phyloP scores from a whole-genome alignment of 1,140 invertebrate species.

The Hycleus phaleratus region DNA sequence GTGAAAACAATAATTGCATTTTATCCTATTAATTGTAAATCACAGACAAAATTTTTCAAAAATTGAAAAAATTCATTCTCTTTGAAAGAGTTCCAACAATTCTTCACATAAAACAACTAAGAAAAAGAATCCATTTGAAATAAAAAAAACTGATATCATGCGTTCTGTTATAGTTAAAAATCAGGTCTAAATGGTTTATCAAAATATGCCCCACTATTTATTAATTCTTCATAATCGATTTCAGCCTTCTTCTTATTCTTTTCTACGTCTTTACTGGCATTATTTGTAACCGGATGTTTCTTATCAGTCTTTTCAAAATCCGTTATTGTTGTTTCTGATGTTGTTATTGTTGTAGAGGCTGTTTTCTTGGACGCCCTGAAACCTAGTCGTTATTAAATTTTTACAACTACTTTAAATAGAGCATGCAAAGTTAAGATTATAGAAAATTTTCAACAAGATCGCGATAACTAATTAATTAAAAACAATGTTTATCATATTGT shows the following conservation, averaged over 20 bases:
- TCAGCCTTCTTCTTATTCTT: neutral
- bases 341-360: neutral
- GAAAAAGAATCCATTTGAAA: too few relatives aligned
- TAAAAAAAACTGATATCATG: neutral
- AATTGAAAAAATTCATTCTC: conserved; percentile 5
- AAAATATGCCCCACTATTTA: conserved; percentile 7
- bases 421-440: too few relatives aligned
- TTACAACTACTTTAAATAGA: neutral
- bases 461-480: too few relatives aligned
- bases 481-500: too few relatives aligned
- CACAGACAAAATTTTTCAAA: conserved; percentile 13
- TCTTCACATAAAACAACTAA: neutral
- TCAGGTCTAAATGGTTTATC: conserved; percentile 12
- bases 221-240: conserved; percentile 5
- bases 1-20: conserved; percentile 1
- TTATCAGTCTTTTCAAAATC: too few relatives aligned
- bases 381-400: conserved; percentile 9
- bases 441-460: too few relatives aligned
- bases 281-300: too few relatives aligned
- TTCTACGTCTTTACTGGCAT: too few relatives aligned
- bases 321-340: neutral
- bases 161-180: conserved; percentile 2
- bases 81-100: neutral
- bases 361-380: conserved; percentile 9
- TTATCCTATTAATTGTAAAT: conserved; percentile 5